These are phyloP conservation scores for Lithophane ornitopus DNA, from an alignment of 2,888 invertebrate genomes.

Conservation along the genomic window DNA sequence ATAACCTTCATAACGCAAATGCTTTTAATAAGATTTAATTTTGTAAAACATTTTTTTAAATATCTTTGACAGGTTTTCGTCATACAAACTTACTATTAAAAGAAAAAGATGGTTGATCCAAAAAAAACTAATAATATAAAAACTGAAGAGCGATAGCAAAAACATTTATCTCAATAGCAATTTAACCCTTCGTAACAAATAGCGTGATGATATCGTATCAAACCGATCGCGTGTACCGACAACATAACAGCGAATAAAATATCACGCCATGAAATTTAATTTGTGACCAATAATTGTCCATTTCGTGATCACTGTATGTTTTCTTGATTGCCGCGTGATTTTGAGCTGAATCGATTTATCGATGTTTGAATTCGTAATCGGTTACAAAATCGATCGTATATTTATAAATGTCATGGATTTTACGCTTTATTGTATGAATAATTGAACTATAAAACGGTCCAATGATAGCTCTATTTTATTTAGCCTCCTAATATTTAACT, in stretches of 20 bases:
- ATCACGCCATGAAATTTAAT: slow-evolving; percentile 75
- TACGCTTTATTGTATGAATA: slow-evolving; percentile 76
- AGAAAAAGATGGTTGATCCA: slow-evolving; percentile 7
- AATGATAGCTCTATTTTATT: slow-evolving; percentile 67
- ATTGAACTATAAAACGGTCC: slow-evolving; percentile 70
- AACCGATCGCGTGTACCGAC: slow-evolving; percentile 78
- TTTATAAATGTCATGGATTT: slow-evolving; percentile 83
- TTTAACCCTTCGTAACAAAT: slow-evolving; percentile 75
- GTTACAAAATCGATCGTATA: slow-evolving; percentile 77
- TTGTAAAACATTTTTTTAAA: not conserved
- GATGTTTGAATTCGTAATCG: slow-evolving; percentile 77
- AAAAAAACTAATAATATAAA: slow-evolving; percentile 1
- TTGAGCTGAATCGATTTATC: slow-evolving; percentile 73
- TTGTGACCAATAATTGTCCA: slow-evolving; percentile 73
- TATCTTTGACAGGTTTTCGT: not conserved
- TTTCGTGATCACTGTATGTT: slow-evolving; percentile 75
- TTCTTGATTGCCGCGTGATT: slow-evolving; percentile 74
- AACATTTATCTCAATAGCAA: slow-evolving; percentile 75
- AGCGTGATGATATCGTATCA: slow-evolving; percentile 75
- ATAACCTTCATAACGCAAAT: not conserved
- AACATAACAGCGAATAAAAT: slow-evolving; percentile 72
- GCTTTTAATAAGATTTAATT: not conserved
- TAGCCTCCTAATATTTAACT: slow-evolving; percentile 50
- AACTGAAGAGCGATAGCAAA: slow-evolving; percentile 63
- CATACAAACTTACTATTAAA: slow-evolving; percentile 24